phyloP scores from a whole-genome alignment of 2,113 vertebrate genomes.

The Salvelinus fontinalis region DNA sequence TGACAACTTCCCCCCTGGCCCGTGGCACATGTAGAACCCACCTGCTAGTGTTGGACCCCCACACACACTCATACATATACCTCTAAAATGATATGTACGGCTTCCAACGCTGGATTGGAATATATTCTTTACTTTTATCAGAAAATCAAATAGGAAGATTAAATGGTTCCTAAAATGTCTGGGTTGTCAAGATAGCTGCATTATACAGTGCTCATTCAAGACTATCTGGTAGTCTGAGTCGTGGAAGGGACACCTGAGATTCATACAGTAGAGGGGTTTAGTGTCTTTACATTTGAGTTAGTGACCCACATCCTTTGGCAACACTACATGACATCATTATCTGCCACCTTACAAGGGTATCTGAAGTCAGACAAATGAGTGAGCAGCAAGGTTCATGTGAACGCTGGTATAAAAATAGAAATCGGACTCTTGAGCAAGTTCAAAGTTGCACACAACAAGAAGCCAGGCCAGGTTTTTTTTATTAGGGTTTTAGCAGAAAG shows the following conservation, averaged over 20 bases:
- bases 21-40: neutral
- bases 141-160: neutral
- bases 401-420: slow-evolving; percentile 51
- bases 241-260: neutral
- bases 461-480: slow-evolving; percentile 1
- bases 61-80: neutral
- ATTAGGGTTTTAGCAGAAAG: neutral
- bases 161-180: neutral
- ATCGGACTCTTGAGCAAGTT: slow-evolving; percentile 23
- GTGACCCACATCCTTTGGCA: neutral
- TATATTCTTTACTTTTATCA: neutral
- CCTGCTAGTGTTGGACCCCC: neutral
- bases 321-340: slow-evolving; percentile 20
- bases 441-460: slow-evolving; percentile 16
- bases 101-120: neutral
- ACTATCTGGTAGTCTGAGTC: neutral
- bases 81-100: no score
- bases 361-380: slow-evolving; percentile 20
- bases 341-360: slow-evolving; percentile 41
- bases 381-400: slow-evolving; percentile 11
- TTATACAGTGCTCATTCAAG: no score
- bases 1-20: slow-evolving; percentile 12
- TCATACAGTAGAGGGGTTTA: neutral
- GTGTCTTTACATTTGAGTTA: neutral
- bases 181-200: neutral